Conservation (phyloP, 2,113 vertebrate species). For the Noctilio leporinus region DNA sequence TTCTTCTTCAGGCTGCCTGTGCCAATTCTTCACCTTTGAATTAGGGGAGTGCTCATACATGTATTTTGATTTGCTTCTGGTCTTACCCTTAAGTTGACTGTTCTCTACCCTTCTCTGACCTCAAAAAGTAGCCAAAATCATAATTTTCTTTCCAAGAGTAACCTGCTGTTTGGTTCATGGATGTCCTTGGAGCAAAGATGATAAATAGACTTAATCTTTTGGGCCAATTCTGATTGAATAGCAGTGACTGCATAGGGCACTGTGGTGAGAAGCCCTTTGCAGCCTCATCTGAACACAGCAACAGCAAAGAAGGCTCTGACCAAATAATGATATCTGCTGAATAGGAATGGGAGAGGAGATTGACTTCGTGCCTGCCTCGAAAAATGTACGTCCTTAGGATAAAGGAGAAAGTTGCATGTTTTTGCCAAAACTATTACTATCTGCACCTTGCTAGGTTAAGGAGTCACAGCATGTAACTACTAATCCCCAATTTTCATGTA, state of each 20-base stretch:
- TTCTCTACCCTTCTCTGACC: slow-evolving; percentile 25
- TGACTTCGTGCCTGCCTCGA: not conserved
- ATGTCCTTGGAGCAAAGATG: slow-evolving; percentile 47
- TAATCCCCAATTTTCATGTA: not conserved
- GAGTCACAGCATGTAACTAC: not conserved
- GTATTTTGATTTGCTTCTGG: slow-evolving; percentile 41
- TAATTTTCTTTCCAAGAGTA: slow-evolving; percentile 43
- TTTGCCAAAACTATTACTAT: not conserved
- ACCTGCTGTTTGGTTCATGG: slow-evolving; percentile 4
- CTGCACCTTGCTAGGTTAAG: not conserved
- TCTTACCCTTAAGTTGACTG: slow-evolving; percentile 9
- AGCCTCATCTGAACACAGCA: slow-evolving; percentile 25
- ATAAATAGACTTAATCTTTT: slow-evolving; percentile 60
- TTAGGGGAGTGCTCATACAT: not conserved
- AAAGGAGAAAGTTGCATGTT: not conserved
- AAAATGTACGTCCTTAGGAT: not conserved
- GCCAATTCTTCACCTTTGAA: slow-evolving; percentile 13
- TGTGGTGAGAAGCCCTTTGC: slow-evolving; percentile 43
- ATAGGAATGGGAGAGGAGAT: not conserved
- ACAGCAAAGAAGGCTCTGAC: not conserved
- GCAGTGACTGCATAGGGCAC: slow-evolving; percentile 39
- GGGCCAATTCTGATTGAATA: slow-evolving; percentile 41
- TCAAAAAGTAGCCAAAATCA: slow-evolving; percentile 39
- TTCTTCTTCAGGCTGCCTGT: not conserved
- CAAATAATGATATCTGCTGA: not conserved